phyloP scores from a whole-genome alignment of 1,140 invertebrate genomes.

The Himalopsyche phryganea region DNA sequence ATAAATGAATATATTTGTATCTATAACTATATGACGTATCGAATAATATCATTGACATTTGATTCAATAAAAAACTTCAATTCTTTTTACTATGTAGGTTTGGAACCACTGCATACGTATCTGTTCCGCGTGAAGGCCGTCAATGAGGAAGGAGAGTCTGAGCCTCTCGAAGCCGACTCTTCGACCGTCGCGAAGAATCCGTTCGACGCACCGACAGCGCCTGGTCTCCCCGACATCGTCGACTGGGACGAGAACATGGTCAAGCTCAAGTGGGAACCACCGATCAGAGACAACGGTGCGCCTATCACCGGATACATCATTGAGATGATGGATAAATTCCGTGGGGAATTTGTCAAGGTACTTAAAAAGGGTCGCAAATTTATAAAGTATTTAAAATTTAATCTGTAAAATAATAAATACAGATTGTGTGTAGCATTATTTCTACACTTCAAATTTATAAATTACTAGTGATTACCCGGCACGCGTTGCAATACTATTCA shows the following conservation, averaged over 20 bases:
- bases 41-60: too few relatives aligned
- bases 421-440: too few relatives aligned
- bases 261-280: conserved; percentile 94
- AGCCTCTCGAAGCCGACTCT: conserved; percentile 84
- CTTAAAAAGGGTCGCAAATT: too few relatives aligned
- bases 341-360: conserved; percentile 58
- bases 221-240: conserved; percentile 87
- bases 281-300: conserved; percentile 91
- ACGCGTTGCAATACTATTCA: too few relatives aligned
- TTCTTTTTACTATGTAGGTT: conserved; percentile 50
- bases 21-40: too few relatives aligned
- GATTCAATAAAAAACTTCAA: too few relatives aligned
- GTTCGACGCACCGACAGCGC: conserved; percentile 84
- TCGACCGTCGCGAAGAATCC: conserved; percentile 93
- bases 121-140: conserved; percentile 92
- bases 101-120: conserved; percentile 90
- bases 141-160: conserved; percentile 94
- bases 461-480: too few relatives aligned
- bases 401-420: too few relatives aligned
- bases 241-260: conserved; percentile 92
- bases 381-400: too few relatives aligned
- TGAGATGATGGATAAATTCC: conserved; percentile 58
- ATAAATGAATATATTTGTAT: too few relatives aligned
- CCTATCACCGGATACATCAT: conserved; percentile 95
- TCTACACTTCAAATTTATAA: too few relatives aligned